These are phyloP conservation scores for Acestrorhynchus altus DNA, from an alignment of 2,797 vertebrate genomes.

Conservation along the genomic window DNA sequence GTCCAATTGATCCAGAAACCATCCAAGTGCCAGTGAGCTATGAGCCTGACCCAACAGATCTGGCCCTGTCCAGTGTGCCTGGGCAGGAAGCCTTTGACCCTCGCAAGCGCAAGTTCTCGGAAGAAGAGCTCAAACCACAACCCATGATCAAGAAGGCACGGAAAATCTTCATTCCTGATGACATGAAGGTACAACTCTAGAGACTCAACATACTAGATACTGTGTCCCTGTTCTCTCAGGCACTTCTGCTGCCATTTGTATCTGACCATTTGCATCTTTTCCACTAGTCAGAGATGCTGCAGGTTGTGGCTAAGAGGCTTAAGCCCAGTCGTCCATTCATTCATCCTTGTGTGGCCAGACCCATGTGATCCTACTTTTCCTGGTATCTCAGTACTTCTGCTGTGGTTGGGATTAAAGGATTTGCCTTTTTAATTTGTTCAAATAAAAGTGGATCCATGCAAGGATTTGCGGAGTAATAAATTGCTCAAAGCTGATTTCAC, in stretches of 20 bases:
- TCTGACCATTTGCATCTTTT: slow-evolving; percentile 51
- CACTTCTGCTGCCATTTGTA: background rate
- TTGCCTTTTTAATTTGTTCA: slow-evolving; percentile 76
- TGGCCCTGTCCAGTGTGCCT: slow-evolving; percentile 88
- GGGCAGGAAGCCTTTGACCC: slow-evolving; percentile 91
- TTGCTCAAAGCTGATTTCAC: slow-evolving; percentile 71
- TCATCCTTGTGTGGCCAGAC: slow-evolving; percentile 64
- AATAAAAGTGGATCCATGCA: slow-evolving; percentile 70
- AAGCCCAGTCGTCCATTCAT: slow-evolving; percentile 60
- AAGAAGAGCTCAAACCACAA: slow-evolving; percentile 90
- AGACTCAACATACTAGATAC: slow-evolving; percentile 66
- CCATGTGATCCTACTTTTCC: slow-evolving; percentile 70
- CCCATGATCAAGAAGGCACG: slow-evolving; percentile 93
- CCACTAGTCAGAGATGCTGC: slow-evolving; percentile 59
- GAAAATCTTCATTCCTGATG: slow-evolving; percentile 89
- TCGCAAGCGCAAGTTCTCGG: slow-evolving; percentile 88
- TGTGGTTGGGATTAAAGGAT: slow-evolving; percentile 73
- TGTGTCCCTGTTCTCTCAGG: background rate
- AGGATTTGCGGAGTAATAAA: slow-evolving; percentile 70
- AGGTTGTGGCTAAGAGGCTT: slow-evolving; percentile 72
- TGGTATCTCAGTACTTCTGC: slow-evolving; percentile 63
- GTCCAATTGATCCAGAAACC: slow-evolving; percentile 87
- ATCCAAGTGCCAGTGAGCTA: slow-evolving; percentile 88
- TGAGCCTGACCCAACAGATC: slow-evolving; percentile 87
- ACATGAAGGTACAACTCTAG: slow-evolving; percentile 90